Evolutionary conservation across 2,797 vertebrate genomes (phyloP), one percentile per base, ranked within the genome.

Genomic region (Pseudocheirus occidentalis): DNA sequence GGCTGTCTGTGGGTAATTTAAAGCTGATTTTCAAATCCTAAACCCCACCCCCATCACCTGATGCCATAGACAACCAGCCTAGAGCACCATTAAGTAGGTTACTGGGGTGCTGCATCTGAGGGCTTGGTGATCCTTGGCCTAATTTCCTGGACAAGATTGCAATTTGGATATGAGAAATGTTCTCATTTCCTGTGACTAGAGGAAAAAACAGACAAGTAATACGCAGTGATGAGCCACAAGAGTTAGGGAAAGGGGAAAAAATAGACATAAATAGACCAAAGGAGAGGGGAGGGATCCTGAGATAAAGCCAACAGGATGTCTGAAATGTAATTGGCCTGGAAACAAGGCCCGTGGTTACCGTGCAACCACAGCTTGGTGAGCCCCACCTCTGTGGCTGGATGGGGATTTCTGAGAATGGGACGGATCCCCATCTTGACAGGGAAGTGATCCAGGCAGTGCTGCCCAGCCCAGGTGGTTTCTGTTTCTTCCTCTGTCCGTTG

Each of bases 171-270:
- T 93, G 94, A 97, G 90, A 96, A 93, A 94, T 92, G 96, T 96
- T 93, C 54, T 96, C 92, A 93, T 96, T 98, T 97, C 95, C 95
- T 94, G 94, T 95, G 91, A 96, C 93, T 59, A 73, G 90, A 95
- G 94, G 93, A 95, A 97, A 96, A 95, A 73, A 94, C 92, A 14
- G 56, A 93, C 95, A 92, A 92, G 16, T 27, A 50, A 87, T 9
- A 46, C 56, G 91, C 95, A 95, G 52, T 96, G 31, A 91, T 55
- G 96, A 95, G 93, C 90, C 92, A 54, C 94, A 94, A 55, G 93
- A 90, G 57, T 34, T 59, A 94, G 94, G 90, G 55, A 52, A 55
- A 96, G 46, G 90, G 59, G 90, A 40, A 13, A n/a, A 54, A 12
- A 66, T 1, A 93, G 59, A 52, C 29, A 27, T 0, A 40, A 46